Evolutionary conservation across 2,797 vertebrate species (phyloP).

Genomic region (Nyctalus aviator): DNA sequence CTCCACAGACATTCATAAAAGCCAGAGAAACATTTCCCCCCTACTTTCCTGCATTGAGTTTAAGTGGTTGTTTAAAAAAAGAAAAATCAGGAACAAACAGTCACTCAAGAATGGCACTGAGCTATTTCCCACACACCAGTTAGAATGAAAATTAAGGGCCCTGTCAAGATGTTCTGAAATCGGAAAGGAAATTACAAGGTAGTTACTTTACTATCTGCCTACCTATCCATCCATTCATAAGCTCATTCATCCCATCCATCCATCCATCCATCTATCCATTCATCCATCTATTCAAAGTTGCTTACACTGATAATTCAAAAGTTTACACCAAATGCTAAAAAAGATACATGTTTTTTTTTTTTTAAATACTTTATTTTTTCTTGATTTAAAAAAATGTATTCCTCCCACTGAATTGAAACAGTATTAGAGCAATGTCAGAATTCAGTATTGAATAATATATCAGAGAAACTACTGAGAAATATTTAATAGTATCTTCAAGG

Average conservation of each 20-base stretch:
- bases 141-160: background rate
- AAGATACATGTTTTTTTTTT: background rate
- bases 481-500: background rate
- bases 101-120: background rate
- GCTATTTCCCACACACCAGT: background rate
- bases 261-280: background rate
- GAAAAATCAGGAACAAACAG: background rate
- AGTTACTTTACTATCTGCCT: background rate
- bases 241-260: background rate
- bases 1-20: constrained; percentile 15
- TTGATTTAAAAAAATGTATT: background rate
- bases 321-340: background rate
- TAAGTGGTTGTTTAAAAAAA: background rate
- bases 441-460: background rate
- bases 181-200: background rate
- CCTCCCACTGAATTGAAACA: background rate
- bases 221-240: background rate
- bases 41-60: background rate
- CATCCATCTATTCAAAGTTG: background rate
- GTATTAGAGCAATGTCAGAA: background rate
- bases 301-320: background rate
- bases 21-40: background rate
- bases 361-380: background rate
- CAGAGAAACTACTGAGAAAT: background rate
- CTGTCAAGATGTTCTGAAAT: constrained; percentile 10